Evolutionary conservation across 2,888 invertebrate species (phyloP).

Genomic region (Diogma glabrata): DNA sequence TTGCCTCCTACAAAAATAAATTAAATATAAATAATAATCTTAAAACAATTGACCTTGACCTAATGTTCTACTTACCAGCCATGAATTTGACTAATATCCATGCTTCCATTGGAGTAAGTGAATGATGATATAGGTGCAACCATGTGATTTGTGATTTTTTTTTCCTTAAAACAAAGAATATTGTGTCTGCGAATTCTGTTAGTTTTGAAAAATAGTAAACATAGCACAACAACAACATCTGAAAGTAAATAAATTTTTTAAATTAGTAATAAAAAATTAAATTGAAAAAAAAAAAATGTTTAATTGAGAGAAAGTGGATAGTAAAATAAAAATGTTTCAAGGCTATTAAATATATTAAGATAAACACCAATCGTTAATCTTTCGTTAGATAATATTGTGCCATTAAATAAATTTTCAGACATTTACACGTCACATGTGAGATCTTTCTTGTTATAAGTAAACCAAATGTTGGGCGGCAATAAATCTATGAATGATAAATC

Average conservation of each 20-base stretch:
- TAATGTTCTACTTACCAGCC: constrained; percentile 41
- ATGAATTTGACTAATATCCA: constrained; percentile 87
- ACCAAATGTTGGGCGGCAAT: too few relatives aligned
- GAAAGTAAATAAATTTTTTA: constrained; percentile 17
- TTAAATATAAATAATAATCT: constrained; percentile 2
- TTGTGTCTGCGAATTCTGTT: constrained; percentile 80
- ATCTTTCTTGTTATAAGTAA: too few relatives aligned
- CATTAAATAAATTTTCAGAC: too few relatives aligned
- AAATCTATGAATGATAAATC: too few relatives aligned
- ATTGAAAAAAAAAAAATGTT: neutral
- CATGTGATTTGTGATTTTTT: constrained; percentile 82
- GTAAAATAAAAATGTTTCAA: too few relatives aligned
- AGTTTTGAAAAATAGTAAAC: constrained; percentile 83
- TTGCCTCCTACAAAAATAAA: constrained; percentile 40
- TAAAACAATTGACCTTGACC: neutral
- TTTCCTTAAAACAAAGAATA: constrained; percentile 88
- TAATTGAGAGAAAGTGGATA: too few relatives aligned
- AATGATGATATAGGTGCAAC: constrained; percentile 88
- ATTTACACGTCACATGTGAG: too few relatives aligned
- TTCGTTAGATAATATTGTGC: too few relatives aligned
- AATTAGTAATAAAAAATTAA: neutral
- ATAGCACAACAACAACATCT: constrained; percentile 51
- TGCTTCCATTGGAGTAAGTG: constrained; percentile 83
- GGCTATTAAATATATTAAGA: too few relatives aligned
- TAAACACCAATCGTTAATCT: too few relatives aligned